Base-by-base conservation (phyloP, 2,888 invertebrate genomes). In the Heliconius ethilla region DNA sequence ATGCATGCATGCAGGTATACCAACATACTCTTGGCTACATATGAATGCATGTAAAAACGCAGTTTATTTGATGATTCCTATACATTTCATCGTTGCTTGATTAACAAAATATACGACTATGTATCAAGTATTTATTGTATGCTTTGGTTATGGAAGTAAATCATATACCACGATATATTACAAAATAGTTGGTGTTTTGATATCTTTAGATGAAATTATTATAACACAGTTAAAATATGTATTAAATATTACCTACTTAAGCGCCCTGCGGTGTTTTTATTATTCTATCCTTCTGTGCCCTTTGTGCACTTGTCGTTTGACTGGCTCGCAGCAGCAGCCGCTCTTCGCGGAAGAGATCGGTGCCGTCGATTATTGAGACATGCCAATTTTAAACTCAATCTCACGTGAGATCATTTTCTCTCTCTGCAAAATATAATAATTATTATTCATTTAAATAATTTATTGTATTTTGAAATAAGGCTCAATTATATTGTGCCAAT, bases 281-380 rank as follows among this genome's bases (percentile, higher is more conserved):
- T 90, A 89, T 88, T 85, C 87, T 87, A 87, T 88, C 87, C 88
- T 85, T 83, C 85, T 85, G 86, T 85, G 86, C 86, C 89, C 88
- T 90, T 89, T 91, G 87, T 91, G 87, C 88, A 89, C 89, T 89
- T 89, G 89, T 90, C 89, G 87, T 89, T 88, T 89, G 88, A 89
- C 89, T 91, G 87, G 89, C 87, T 89, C 86, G 85, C 86, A 86
- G 87, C 87, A 81, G 84, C 86, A 85, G 86, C 85, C 82, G 84
- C 87, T 90, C 88, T 89, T 91, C 88, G 87, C 89, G 91, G 90
- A 91, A 91, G 84, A 87, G 91, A 91, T 92, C 84, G 81, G 84
- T 84, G 85, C 84, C 83, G 80, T 82, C 83, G 93, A 92, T 92
- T 90, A 86, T 83, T 80, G 84, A 85, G 87, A 90, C 90, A 89